Evolutionary conservation across 2,797 vertebrate genomes (phyloP).

Genomic region (Periparus ater): DNA sequence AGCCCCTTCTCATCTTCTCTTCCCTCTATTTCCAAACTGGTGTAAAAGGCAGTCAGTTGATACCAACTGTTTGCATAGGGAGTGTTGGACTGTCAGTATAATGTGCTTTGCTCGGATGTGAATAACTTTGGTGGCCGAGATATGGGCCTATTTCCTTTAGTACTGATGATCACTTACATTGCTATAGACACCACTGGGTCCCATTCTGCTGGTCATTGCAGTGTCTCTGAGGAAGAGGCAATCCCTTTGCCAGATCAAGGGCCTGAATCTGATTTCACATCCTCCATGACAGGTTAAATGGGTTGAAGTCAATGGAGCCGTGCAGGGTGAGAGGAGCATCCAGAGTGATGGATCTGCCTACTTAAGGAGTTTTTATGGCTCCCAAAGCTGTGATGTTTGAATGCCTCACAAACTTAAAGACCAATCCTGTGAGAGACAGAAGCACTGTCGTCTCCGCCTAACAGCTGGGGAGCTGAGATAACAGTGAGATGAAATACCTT

Average conservation of each 20-base stretch:
- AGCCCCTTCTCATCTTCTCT: neutral
- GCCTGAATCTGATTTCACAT: neutral
- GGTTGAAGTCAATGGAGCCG: neutral
- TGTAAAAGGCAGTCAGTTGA: neutral
- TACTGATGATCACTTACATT: neutral
- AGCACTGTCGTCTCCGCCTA: neutral
- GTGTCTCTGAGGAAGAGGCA: neutral
- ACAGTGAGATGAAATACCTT: constrained; percentile 33
- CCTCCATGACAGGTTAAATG: neutral
- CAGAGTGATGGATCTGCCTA: constrained; percentile 20
- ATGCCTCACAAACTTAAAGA: constrained; percentile 62
- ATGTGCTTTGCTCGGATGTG: neutral
- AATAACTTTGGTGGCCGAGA: neutral
- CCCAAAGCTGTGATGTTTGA: constrained; percentile 45
- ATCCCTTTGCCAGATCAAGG: neutral
- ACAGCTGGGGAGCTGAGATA: constrained; percentile 48
- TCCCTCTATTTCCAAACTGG: neutral
- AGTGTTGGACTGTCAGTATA: neutral
- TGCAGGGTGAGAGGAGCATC: neutral
- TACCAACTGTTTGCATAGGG: neutral
- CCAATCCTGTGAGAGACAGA: constrained; percentile 23
- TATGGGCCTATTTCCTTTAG: neutral
- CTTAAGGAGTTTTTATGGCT: constrained; percentile 47
- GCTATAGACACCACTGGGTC: neutral
- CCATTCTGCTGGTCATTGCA: neutral